phyloP scores from a whole-genome alignment of 2,797 vertebrate genomes.

The Acridotheres tristis region DNA sequence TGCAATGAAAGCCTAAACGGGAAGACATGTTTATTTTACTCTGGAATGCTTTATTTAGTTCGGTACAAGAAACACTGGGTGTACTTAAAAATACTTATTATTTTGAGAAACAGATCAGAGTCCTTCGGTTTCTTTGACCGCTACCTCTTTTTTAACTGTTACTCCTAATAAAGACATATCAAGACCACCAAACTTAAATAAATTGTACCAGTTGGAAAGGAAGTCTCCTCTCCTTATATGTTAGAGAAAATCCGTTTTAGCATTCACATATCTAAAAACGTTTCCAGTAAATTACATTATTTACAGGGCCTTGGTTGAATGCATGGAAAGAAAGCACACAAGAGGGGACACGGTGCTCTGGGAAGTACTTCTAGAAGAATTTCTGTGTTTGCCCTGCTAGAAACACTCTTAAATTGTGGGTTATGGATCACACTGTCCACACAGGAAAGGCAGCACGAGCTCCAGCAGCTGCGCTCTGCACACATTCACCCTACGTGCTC shows the following conservation, averaged over 20 bases:
- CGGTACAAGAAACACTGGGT: neutral
- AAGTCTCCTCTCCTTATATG: neutral
- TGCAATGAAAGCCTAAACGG: constrained; percentile 11
- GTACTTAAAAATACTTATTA: constrained; percentile 54
- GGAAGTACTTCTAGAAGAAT: neutral
- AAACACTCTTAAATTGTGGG: neutral
- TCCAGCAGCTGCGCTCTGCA: constrained; percentile 6
- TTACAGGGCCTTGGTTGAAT: neutral
- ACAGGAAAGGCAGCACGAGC: constrained; percentile 1
- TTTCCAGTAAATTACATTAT: neutral
- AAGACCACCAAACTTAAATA: neutral
- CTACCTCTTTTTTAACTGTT: constrained; percentile 5
- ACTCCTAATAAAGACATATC: constrained; percentile 17
- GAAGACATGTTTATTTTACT: constrained; percentile 38
- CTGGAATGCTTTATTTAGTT: constrained; percentile 54
- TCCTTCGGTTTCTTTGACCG: neutral
- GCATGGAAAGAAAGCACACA: neutral
- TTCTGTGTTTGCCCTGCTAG: neutral
- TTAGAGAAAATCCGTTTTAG: constrained; percentile 7
- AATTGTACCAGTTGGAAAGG: neutral
- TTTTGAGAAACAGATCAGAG: constrained; percentile 43
- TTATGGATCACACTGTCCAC: neutral
- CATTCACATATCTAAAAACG: constrained; percentile 18
- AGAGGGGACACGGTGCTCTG: rapidly evolving
- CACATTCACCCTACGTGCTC: neutral